Evolutionary conservation across 2,113 vertebrate species (phyloP), one percentile per base, ranked within the genome.

Genomic region (Calidris pygmaea): DNA sequence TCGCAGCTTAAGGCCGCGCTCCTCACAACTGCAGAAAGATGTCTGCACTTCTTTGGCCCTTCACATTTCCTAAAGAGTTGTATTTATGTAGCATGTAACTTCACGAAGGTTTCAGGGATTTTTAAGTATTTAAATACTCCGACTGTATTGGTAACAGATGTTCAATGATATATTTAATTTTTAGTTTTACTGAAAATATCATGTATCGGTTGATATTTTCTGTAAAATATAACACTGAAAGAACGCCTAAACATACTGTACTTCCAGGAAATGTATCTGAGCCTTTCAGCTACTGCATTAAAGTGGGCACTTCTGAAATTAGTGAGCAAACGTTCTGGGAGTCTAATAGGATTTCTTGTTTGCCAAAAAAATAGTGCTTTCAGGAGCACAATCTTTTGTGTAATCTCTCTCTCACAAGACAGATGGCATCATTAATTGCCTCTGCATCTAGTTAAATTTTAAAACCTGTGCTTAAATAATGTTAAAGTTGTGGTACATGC

Each of bases 341-440:
- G 45, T 58, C 95, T 91, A 87, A 77, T 35, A 95, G 92, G 94
- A 87, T 97, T 97, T 89, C 94, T 95, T 63, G 95, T 93, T 97
- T 97, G 97, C 95, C 94, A 97, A 96, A 95, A 96, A 81, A 89
- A 83, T 10, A 52, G 86, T 75, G 83, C 92, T 97, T 97, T 96
- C 86, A 96, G 96, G 95, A 97, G 82, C 78, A 93, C 80, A 91
- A 85, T 94, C 95, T 96, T 97, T 96, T 81, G 93, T 97, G 96
- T 96, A 94, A 95, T 93, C 97, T 96, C 96, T 86, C 97, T 97
- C 96, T 95, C 97, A 68, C 97, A 97, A 98, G 98, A 98, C 98
- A 98, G 98, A 98, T 98, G 98, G 98, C 98, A 97, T 97, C 98
- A 98, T 97, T 98, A 98, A 98, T 98, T 98, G 98, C 94, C 97